phyloP scores from a whole-genome alignment of 2,888 invertebrate species.

The Folsomia manolachei region DNA sequence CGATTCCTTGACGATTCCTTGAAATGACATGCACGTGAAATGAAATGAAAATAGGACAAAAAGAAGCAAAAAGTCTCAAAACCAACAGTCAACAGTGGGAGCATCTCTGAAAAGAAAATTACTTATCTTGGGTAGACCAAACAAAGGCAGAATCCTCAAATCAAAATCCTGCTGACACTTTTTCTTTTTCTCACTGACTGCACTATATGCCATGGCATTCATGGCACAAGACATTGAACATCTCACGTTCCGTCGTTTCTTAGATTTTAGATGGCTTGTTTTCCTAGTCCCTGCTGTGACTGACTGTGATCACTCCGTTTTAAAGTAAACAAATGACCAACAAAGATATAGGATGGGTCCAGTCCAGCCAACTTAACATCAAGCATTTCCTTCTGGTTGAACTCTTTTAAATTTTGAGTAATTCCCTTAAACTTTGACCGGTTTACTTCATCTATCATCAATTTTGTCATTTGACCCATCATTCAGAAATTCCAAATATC shows the following conservation, averaged over 20 bases:
- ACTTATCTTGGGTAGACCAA: constrained; percentile 17
- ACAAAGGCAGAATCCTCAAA: constrained; percentile 9
- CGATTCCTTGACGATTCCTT: neutral
- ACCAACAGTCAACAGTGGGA: constrained; percentile 13
- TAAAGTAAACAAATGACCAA: constrained; percentile 18
- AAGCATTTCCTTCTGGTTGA: neutral
- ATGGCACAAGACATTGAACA: constrained; percentile 22
- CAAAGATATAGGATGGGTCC: neutral
- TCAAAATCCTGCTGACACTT: constrained; percentile 10
- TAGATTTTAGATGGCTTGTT: constrained; percentile 19
- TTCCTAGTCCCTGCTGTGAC: constrained; percentile 20
- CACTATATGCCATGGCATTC: no score
- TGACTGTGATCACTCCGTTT: constrained; percentile 2
- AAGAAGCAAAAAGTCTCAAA: constrained; percentile 4
- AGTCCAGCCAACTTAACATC: no score
- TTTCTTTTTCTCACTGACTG: no score
- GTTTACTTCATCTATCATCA: neutral
- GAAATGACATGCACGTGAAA: neutral
- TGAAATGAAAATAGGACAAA: constrained; percentile 9
- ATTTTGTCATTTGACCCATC: no score
- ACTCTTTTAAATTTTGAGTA: neutral
- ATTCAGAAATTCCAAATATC: no score
- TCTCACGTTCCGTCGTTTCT: constrained; percentile 22
- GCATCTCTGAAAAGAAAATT: constrained; percentile 19
- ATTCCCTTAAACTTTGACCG: neutral